Base-by-base conservation (phyloP, 1,140 invertebrate species). In the Ceratina australensis region DNA sequence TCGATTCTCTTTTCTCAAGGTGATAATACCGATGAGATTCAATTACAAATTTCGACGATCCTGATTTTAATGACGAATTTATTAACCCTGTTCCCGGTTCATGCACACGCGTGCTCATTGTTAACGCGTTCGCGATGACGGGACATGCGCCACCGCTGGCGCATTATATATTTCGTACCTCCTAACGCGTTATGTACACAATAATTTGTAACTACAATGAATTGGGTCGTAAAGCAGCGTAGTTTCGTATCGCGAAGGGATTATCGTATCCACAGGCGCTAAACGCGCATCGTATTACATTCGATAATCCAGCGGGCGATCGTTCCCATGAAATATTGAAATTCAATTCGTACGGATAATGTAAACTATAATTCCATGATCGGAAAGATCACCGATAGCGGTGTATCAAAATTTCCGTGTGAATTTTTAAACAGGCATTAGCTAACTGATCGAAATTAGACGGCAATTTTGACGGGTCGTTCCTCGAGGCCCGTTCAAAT, bases 401-500 rank as follows among this genome's bases (percentile, higher is more conserved):
- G 5, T 10, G 18, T 20, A 61, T 61, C 20, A 47, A 61, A 69
- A 71, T 77, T 42, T 22, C 7, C 1, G 16, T 15, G 16, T 71
- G 57, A 77, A 77, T 77, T 18, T 22, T 63, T 71, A 20, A 77
- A 20, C 54, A 52, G 24, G 54, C 24, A 69, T 69, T 52, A 69
- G 74, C 66, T 78, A 73, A 73, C 60, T 33, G 26, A 7, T 10
- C 22, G 33, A 72, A 73, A 72, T 78, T 73, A 78, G 54, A 78
- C 42, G 15, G 69, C 50, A 73, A 72, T 78, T 78, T 72, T 72
- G 22, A 24, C 42, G 52, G 33, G 68, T 22, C 52, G 60, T 73
- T 79, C 60, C 47, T 60, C 77, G 56, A 42, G 10, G 3, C 16
- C 20, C 47, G 72, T 47, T 72, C 72, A 74, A 74, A 74, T 74